A percentile compares a stretch with the other conserved stretches of the same genome.
These are phyloP conservation scores for Brenthis daphne DNA, from an alignment of 2,888 invertebrate genomes.

Conservation along the genomic window DNA sequence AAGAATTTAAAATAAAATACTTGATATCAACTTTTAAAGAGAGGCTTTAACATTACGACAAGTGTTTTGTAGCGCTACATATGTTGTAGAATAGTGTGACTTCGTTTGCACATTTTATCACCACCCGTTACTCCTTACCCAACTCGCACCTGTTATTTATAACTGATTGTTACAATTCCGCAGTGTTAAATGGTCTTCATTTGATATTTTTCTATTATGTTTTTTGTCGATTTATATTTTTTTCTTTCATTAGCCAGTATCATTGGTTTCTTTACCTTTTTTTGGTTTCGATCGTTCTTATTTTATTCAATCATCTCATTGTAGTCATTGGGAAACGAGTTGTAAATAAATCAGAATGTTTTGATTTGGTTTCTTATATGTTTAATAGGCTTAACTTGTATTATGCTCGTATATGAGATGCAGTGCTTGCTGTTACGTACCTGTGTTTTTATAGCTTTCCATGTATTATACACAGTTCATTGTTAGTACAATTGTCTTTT, in stretches of 20 bases:
- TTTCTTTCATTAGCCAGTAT: slow-evolving; percentile 37
- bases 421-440: slow-evolving; percentile 33
- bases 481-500: not conserved
- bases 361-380: slow-evolving; percentile 33
- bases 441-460: slow-evolving; percentile 33
- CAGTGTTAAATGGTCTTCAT: slow-evolving; percentile 35
- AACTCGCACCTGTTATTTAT: slow-evolving; percentile 29
- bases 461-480: slow-evolving; percentile 33
- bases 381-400: slow-evolving; percentile 17
- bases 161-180: slow-evolving; percentile 29
- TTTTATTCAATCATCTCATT: slow-evolving; percentile 41
- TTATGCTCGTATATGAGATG: not conserved
- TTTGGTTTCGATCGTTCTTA: slow-evolving; percentile 39
- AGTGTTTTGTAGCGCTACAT: slow-evolving; percentile 3
- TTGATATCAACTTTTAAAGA: no score
- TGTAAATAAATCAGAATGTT: slow-evolving; percentile 14
- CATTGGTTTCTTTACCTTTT: slow-evolving; percentile 41
- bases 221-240: slow-evolving; percentile 39
- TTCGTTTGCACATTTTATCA: slow-evolving; percentile 6
- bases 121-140: slow-evolving; percentile 11
- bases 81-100: not conserved
- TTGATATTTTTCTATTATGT: slow-evolving; percentile 34
- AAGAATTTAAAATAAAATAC: no score
- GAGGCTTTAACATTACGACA: no score
- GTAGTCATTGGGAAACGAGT: slow-evolving; percentile 36